A percentile compares a stretch with the other conserved stretches of the same genome.
Evolutionary conservation across 2,888 invertebrate genomes (phyloP).

Genomic region (Hetaerina titia): DNA sequence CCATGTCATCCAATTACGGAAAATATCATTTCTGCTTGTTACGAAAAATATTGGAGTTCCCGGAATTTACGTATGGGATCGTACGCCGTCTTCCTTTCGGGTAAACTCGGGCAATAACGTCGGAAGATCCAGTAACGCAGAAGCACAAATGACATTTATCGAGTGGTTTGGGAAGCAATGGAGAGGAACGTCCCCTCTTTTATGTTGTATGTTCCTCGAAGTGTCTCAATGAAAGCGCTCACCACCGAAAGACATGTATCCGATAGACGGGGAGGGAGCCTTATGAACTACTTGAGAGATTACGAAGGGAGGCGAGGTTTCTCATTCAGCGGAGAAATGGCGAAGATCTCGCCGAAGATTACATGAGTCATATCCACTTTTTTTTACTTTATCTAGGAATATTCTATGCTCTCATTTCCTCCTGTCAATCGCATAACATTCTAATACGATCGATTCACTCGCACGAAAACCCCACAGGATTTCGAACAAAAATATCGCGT

Average conservation of each 20-base stretch:
- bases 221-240: background rate
- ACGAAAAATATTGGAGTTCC: background rate
- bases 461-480: too few relatives aligned
- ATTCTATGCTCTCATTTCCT: too few relatives aligned
- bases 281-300: background rate
- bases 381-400: too few relatives aligned
- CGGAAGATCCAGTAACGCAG: background rate
- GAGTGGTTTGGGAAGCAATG: background rate
- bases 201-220: background rate
- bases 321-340: background rate
- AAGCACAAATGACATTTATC: background rate
- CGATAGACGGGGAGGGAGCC: background rate
- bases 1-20: background rate
- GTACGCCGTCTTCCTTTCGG: background rate
- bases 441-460: too few relatives aligned
- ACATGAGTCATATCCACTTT: background rate
- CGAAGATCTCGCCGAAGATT: background rate
- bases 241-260: background rate
- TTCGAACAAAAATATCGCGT: too few relatives aligned
- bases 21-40: background rate
- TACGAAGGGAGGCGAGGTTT: background rate
- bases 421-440: too few relatives aligned
- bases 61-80: background rate
- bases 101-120: background rate
- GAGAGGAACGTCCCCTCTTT: background rate